Evolutionary conservation across 2,797 vertebrate genomes (phyloP).

Genomic region (Phoeniculus purpureus): DNA sequence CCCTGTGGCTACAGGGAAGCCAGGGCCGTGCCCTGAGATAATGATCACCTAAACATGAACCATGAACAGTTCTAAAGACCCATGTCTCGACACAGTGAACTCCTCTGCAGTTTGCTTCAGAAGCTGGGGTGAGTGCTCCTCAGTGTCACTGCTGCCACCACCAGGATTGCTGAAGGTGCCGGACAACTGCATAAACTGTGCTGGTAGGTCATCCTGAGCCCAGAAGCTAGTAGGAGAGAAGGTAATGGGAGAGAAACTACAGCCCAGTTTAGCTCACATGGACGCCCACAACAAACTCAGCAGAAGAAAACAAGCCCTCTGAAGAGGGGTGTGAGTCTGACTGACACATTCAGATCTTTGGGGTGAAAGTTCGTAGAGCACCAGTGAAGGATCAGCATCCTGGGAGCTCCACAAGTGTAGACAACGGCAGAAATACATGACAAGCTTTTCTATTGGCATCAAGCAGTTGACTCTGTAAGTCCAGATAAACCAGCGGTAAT

Average conservation of each 20-base stretch:
- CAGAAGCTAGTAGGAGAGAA: neutral
- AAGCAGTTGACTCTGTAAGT: neutral
- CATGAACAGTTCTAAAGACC: neutral
- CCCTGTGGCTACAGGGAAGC: neutral
- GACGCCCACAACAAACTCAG: neutral
- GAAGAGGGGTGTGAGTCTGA: neutral
- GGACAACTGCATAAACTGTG: neutral
- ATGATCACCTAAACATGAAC: accelerated
- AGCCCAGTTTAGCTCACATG: neutral
- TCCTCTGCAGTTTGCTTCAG: neutral
- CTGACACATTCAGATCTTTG: neutral
- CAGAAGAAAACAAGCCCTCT: neutral
- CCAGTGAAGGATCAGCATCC: neutral
- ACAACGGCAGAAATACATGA: neutral
- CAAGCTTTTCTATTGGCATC: neutral
- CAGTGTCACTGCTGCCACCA: neutral
- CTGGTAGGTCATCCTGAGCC: neutral
- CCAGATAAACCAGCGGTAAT: neutral
- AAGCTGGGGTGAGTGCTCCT: neutral
- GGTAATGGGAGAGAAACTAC: neutral
- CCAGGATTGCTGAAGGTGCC: neutral
- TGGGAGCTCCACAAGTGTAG: neutral
- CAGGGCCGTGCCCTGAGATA: neutral
- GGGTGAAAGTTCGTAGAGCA: too few relatives aligned
- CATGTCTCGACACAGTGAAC: neutral